These are phyloP conservation scores for Acanthococcus lagerstroemiae DNA, from an alignment of 2,888 invertebrate species.

Conservation along the genomic window DNA sequence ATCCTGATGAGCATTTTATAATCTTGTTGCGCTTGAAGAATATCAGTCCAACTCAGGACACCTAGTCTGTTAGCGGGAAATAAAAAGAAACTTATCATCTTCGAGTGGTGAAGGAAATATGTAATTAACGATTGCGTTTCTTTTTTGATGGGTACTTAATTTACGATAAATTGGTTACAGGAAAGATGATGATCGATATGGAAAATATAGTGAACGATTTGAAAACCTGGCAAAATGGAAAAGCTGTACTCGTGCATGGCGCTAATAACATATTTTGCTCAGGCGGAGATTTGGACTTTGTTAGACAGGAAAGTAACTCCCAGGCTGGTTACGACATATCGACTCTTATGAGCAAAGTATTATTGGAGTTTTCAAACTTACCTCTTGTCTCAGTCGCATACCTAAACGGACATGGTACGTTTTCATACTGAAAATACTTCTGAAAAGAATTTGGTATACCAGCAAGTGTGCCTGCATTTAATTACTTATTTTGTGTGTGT, in stretches of 20 bases:
- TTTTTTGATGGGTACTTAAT: no score
- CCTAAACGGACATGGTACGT: constrained; percentile 42
- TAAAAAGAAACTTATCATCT: no score
- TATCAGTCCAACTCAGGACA: no score
- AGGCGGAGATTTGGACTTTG: constrained; percentile 46
- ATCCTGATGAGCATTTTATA: no score
- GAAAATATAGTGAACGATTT: constrained; percentile 42
- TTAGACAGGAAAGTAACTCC: constrained; percentile 40
- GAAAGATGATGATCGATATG: constrained; percentile 48
- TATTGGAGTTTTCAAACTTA: constrained; percentile 42
- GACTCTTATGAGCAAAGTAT: constrained; percentile 43
- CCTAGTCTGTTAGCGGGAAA: no score
- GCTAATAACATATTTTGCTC: constrained; percentile 46
- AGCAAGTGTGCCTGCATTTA: no score
- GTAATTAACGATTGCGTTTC: no score
- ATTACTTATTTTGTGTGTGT: no score
- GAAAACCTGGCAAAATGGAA: constrained; percentile 43
- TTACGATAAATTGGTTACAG: no score
- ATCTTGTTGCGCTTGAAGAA: no score
- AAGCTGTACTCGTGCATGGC: constrained; percentile 44
- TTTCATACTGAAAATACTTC: neutral
- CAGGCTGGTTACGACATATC: constrained; percentile 43
- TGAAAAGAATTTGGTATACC: no score
- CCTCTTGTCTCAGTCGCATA: constrained; percentile 46
- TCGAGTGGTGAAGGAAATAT: no score